Base-by-base conservation (phyloP, 2,888 invertebrate species). In the Gymnosoma rotundatum region DNA sequence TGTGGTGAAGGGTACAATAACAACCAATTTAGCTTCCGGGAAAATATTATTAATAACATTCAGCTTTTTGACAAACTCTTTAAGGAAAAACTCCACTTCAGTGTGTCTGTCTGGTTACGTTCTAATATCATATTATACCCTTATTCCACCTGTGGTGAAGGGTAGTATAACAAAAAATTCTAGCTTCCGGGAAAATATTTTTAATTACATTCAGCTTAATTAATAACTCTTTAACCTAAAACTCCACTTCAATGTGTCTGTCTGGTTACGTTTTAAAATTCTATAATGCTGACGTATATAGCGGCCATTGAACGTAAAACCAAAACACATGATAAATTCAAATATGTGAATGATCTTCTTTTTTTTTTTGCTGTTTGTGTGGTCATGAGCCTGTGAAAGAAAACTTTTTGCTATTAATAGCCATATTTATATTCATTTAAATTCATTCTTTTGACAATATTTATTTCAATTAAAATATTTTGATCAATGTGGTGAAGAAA, bases 401-500 rank as follows among this genome's bases (percentile, higher is more conserved):
- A 60, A 58, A 18, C 12, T 20, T 18, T 7, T 25, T 38, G 45
- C 50, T 76, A 50, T 60, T 21, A 67, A 76, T 76, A 66, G 50
- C 32, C 32, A 25, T 42, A 42, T 56, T 64, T 48, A 32, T 25
- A 36, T 60, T 48, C 38, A 21, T 60, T 58, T 12, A 50, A 60
- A 25, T 52, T 45, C 10, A 58, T 58, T 67, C 58, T 67, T 52
- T 38, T 42, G 60, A 42, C 25, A 50, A 67, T 18, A 50, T 14
- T 36, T 9, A 38, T 60, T 67, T 38, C 8, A 67, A 60, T 60
- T 75, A n/a, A 48, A 67, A 76, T 60, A 61, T 61, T 75, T 74
- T 69, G 50, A 75, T 63, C 38, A 52, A 75, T 79, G 42, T 52
- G 32, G 64, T 58, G 38, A 12, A 50, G n/a, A 70, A 58, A 38